These are phyloP conservation scores for Percopsis transmontana DNA, from an alignment of 2,113 vertebrate species.

Conservation along the genomic window DNA sequence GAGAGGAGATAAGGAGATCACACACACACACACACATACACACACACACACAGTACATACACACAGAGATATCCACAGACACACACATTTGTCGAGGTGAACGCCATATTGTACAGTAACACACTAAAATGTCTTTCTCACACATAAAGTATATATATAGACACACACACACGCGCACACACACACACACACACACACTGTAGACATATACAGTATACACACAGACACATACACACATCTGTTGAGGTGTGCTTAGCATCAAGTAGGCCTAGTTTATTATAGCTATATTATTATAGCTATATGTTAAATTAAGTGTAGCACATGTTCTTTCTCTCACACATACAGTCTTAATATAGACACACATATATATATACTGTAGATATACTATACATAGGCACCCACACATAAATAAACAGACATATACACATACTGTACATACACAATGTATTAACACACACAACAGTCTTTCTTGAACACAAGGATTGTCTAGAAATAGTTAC, in stretches of 20 bases:
- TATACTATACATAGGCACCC: too few relatives aligned
- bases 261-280: too few relatives aligned
- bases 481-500: background rate
- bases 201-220: background rate
- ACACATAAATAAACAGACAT: too few relatives aligned
- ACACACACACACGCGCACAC: background rate
- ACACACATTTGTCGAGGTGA: background rate
- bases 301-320: too few relatives aligned
- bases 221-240: background rate
- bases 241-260: background rate
- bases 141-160: background rate
- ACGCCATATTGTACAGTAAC: background rate
- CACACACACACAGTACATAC: constrained; percentile 47
- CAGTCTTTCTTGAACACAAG: too few relatives aligned
- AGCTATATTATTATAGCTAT: too few relatives aligned
- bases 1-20: constrained; percentile 54
- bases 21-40: constrained; percentile 11
- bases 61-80: constrained; percentile 26
- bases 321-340: too few relatives aligned
- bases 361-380: too few relatives aligned
- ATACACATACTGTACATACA: too few relatives aligned
- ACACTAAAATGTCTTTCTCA: background rate
- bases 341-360: too few relatives aligned
- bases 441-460: too few relatives aligned
- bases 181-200: constrained; percentile 5